Evolutionary conservation across 1,140 invertebrate genomes (phyloP), one percentile per base, ranked within the genome.

Genomic region (Zaprionus vittiger): DNA sequence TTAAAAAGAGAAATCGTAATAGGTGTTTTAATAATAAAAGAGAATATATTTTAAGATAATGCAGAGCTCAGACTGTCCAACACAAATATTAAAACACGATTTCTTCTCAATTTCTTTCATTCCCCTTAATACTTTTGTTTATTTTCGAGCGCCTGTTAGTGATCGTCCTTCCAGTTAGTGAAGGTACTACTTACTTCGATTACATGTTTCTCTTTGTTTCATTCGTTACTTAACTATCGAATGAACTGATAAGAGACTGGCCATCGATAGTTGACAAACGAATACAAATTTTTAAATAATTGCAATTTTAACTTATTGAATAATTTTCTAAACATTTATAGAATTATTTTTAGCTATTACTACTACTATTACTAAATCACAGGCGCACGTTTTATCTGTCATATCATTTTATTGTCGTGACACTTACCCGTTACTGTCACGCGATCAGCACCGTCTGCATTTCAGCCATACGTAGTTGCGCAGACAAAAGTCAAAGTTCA

Each of bases 401-500:
- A 14, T 22, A 52, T 24, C 20, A 52, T 22, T 52, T 11, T 12
- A 52, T 24, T 52, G 20, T 22, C 9, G 20, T 52, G 9, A 52
- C 20, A 52, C 24, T 20, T 14, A 20, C 17, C 20, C 47, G 20
- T 24, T 52, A 52, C 17, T 52, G 47, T 83, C 84, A 89, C 84
- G 80, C 14, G 55, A 31, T 15, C 80, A 86, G 26, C 84, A 55
- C 81, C 9, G 24, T 47, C 7, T 47, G 41, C 17, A 38, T 62
- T 68, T 37, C 47, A 28, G 55, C 57, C 64, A 76, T 64, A 73
- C 64, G 65, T 64, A 69, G 73, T 71, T 62, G 55, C 63, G 59
- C 64, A 64, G 69, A 82, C 77, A 71, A 65, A 71, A 83, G 78
- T 77, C 74, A 87, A 64, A 78, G 80, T 81, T 81, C 84, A 87